A percentile compares a stretch with the other conserved stretches of the same genome.
Conservation (phyloP, 2,797 vertebrate genomes). For the Ctenopoma multispine region DNA sequence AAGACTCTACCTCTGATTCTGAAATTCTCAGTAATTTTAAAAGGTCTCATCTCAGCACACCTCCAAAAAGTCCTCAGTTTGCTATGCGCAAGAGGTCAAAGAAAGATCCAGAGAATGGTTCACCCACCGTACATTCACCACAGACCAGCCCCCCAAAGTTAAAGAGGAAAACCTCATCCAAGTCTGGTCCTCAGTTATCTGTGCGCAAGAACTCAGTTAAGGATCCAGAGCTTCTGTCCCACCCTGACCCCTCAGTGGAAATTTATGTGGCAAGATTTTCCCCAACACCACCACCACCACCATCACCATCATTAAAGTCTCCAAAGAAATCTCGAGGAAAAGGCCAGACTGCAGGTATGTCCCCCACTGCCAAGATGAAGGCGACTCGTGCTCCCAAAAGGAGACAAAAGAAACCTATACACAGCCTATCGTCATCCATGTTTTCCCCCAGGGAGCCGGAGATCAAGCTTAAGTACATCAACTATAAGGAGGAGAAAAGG, state of each 20-base stretch:
- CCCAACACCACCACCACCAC: slow-evolving; percentile 10
- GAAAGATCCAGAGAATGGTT: slow-evolving; percentile 12
- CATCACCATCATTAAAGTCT: slow-evolving; percentile 26
- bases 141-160: slow-evolving; percentile 31
- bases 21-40: slow-evolving; percentile 57
- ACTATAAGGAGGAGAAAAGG: slow-evolving; percentile 81
- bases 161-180: slow-evolving; percentile 34
- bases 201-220: slow-evolving; percentile 36
- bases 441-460: slow-evolving; percentile 85
- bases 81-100: slow-evolving; percentile 40
- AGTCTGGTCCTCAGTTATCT: slow-evolving; percentile 14
- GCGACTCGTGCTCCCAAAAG: slow-evolving; percentile 48
- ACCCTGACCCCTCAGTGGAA: slow-evolving; percentile 33
- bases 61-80: slow-evolving; percentile 45
- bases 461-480: slow-evolving; percentile 83
- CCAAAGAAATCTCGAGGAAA: slow-evolving; percentile 70
- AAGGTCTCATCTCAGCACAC: slow-evolving; percentile 40
- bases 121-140: background rate
- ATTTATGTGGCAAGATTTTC: slow-evolving; percentile 1
- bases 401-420: slow-evolving; percentile 68
- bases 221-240: slow-evolving; percentile 28
- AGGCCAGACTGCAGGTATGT: slow-evolving; percentile 28
- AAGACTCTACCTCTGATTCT: slow-evolving; percentile 81
- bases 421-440: slow-evolving; percentile 58
- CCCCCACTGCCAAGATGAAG: slow-evolving; percentile 66